phyloP scores from a whole-genome alignment of 2,888 invertebrate genomes.

The Erpobdella octoculata region DNA sequence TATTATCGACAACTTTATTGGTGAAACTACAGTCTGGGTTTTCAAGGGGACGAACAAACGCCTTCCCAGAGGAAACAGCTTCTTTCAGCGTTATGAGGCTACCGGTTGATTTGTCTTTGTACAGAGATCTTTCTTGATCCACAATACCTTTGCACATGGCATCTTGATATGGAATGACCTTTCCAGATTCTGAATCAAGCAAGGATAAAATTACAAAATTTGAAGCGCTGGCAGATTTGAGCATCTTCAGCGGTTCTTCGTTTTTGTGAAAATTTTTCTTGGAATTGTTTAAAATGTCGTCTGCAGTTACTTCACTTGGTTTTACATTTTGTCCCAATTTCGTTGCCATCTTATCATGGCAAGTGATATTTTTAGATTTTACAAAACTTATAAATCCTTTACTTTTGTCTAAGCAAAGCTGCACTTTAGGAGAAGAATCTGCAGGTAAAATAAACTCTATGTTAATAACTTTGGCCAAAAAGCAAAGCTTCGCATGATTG shows the following conservation, averaged over 20 bases:
- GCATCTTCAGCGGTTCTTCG: neutral
- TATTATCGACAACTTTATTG: neutral
- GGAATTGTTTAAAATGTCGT: no score
- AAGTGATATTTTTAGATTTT: neutral
- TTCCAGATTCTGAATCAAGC: conserved; percentile 7
- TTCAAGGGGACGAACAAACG: conserved; percentile 2
- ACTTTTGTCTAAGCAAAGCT: neutral
- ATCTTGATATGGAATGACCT: conserved; percentile 10
- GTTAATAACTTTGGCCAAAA: no score
- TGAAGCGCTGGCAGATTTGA: neutral
- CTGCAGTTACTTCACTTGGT: no score
- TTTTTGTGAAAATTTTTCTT: neutral
- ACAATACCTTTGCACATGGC: conserved; percentile 14
- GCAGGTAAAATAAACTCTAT: no score
- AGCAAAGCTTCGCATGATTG: neutral
- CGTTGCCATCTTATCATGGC: neutral
- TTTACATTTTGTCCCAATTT: neutral
- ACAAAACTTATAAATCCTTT: conserved; percentile 1
- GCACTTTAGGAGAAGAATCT: conserved; percentile 4
- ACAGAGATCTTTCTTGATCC: neutral
- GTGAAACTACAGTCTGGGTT: neutral
- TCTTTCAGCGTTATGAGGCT: neutral
- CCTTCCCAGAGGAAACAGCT: conserved; percentile 2
- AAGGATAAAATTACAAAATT: conserved; percentile 16
- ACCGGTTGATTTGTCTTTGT: conserved; percentile 7